A percentile compares a stretch with the other conserved stretches of the same genome.
phyloP scores from a whole-genome alignment of 92 coral and sea anemone species.

The Siderastrea radians region DNA sequence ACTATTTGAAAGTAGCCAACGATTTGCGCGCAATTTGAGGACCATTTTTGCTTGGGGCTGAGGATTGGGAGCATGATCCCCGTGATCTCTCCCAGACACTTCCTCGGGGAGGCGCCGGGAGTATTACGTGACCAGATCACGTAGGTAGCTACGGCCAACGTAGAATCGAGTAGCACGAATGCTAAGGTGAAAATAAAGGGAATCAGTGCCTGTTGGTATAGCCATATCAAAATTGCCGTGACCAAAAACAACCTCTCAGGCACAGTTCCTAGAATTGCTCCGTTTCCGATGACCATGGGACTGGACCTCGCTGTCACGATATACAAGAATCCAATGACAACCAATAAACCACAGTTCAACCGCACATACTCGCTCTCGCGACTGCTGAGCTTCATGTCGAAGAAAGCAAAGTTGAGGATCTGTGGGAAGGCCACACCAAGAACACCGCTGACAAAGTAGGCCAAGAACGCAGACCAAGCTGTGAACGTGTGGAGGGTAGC shows the following conservation, averaged over 20 bases:
- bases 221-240: neutral
- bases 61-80: slow-evolving; percentile 17
- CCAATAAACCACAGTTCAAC: slow-evolving; percentile 17
- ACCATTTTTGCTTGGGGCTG: slow-evolving; percentile 4
- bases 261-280: slow-evolving; percentile 61
- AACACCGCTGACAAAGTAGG: slow-evolving; percentile 30
- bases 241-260: slow-evolving; percentile 45
- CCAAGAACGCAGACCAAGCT: slow-evolving; percentile 34
- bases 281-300: slow-evolving; percentile 39
- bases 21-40: slow-evolving; percentile 26
- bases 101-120: slow-evolving; percentile 37
- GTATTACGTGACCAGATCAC: slow-evolving; percentile 50
- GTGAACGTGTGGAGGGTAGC: slow-evolving; percentile 37
- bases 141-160: slow-evolving; percentile 47
- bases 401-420: slow-evolving; percentile 31
- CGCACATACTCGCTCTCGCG: slow-evolving; percentile 37
- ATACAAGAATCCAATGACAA: slow-evolving; percentile 47
- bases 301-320: slow-evolving; percentile 40
- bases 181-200: slow-evolving; percentile 20
- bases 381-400: slow-evolving; percentile 23
- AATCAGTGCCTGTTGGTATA: slow-evolving; percentile 34
- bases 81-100: slow-evolving; percentile 35
- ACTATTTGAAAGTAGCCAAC: slow-evolving; percentile 11
- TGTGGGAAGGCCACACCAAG: slow-evolving; percentile 26
- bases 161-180: slow-evolving; percentile 30